Conservation (phyloP, 2,888 invertebrate genomes). For the Fragum sueziense region DNA sequence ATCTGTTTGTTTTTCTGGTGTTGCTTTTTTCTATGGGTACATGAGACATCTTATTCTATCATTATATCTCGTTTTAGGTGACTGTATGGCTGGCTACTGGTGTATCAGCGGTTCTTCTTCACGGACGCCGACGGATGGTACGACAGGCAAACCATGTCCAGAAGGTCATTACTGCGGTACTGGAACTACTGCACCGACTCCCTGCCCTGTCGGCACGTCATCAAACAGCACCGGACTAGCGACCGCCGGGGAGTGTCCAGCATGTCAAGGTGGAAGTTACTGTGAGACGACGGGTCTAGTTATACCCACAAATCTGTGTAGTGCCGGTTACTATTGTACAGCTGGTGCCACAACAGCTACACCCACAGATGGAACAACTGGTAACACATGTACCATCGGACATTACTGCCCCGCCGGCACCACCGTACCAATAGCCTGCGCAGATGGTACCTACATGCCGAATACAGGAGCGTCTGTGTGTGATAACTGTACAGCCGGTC, state of each 20-base stretch:
- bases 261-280: conserved; percentile 71
- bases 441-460: conserved; percentile 72
- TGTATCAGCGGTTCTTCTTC: conserved; percentile 77
- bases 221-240: conserved; percentile 75
- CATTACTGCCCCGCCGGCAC: conserved; percentile 79
- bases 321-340: conserved; percentile 76
- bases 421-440: conserved; percentile 69
- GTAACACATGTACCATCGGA: conserved; percentile 76
- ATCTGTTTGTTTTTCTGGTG: too few species aligned
- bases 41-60: too few species aligned
- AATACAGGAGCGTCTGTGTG: conserved; percentile 67
- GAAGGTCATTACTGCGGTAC: conserved; percentile 75
- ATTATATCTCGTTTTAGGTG: conserved; percentile 63
- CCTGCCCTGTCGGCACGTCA: conserved; percentile 73
- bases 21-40: too few species aligned
- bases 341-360: conserved; percentile 68
- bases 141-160: conserved; percentile 76
- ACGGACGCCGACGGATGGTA: conserved; percentile 75
- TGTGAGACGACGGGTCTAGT: conserved; percentile 76
- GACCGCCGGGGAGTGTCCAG: conserved; percentile 60
- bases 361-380: conserved; percentile 77
- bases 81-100: conserved; percentile 73
- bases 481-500: conserved; percentile 75
- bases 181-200: conserved; percentile 70
- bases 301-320: conserved; percentile 74